Conservation (phyloP, 2,888 invertebrate species). For the Caenorhabditis sp. region DNA sequence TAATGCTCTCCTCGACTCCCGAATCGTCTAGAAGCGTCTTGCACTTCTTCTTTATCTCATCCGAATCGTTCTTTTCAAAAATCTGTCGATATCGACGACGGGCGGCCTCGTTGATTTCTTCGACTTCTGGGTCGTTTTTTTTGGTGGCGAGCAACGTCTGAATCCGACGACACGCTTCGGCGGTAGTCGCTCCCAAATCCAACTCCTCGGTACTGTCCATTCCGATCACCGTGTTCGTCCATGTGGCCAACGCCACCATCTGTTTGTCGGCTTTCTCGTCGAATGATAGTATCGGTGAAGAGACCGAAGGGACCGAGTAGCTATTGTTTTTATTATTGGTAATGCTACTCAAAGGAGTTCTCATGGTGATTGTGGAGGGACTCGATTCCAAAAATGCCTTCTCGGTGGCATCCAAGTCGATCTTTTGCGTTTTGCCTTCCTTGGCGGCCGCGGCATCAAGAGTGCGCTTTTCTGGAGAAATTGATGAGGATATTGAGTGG, state of each 20-base stretch:
- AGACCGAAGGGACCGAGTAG: not conserved
- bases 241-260: constrained; percentile 63
- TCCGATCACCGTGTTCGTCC: constrained; percentile 67
- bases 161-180: constrained; percentile 53
- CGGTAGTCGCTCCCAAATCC: constrained; percentile 68
- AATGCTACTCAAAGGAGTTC: constrained; percentile 16
- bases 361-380: constrained; percentile 38
- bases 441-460: not conserved
- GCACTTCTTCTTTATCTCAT: constrained; percentile 24
- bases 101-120: not conserved
- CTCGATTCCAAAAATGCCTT: constrained; percentile 42
- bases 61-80: constrained; percentile 52
- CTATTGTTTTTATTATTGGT: not conserved
- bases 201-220: constrained; percentile 62
- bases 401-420: constrained; percentile 51
- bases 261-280: constrained; percentile 61
- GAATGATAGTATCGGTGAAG: constrained; percentile 48
- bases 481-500: not conserved
- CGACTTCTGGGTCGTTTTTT: not conserved
- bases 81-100: constrained; percentile 28
- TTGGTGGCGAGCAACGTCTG: constrained; percentile 48
- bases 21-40: constrained; percentile 37
- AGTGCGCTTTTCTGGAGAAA: not conserved
- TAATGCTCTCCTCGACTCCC: constrained; percentile 43
- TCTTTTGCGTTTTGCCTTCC: constrained; percentile 4